A percentile compares a stretch with the other conserved stretches of the same genome.
Evolutionary conservation across 2,888 invertebrate species (phyloP).

Genomic region (Sicus ferrugineus): DNA sequence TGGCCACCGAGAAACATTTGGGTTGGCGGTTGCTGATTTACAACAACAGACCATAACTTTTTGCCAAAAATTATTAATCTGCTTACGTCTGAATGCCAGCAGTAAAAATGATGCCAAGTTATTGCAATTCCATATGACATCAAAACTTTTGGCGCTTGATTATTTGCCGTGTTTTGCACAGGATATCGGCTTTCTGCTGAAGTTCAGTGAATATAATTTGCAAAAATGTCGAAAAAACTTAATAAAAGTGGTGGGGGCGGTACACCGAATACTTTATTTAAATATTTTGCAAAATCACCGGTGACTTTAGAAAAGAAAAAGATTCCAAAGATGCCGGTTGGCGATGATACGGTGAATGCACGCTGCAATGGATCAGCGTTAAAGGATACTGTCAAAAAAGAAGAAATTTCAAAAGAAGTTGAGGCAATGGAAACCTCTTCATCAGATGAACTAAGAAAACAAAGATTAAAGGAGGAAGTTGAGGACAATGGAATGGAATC

Average conservation of each 20-base stretch:
- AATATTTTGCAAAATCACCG: slow-evolving; percentile 74
- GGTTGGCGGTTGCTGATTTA: no score
- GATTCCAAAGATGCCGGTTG: slow-evolving; percentile 42
- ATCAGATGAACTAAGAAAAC: slow-evolving; percentile 2
- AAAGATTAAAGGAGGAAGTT: slow-evolving; percentile 12
- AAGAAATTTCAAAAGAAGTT: no score
- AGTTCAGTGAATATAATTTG: not conserved
- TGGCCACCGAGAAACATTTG: no score
- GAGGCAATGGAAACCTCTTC: not conserved
- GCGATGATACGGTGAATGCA: slow-evolving; percentile 22
- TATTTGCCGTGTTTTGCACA: slow-evolving; percentile 43
- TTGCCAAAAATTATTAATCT: no score
- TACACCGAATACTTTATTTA: slow-evolving; percentile 68
- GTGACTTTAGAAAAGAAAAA: slow-evolving; percentile 59
- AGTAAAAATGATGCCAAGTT: not conserved
- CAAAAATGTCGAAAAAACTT: slow-evolving; percentile 55
- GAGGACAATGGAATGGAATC: not conserved
- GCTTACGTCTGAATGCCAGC: no score
- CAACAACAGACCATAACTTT: no score
- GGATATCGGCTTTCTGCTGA: not conserved
- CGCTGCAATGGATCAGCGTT: slow-evolving; percentile 35
- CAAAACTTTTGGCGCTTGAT: slow-evolving; percentile 47
- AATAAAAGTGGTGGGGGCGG: slow-evolving; percentile 51
- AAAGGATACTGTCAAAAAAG: not conserved
- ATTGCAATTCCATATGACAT: not conserved